Evolutionary conservation across 2,113 vertebrate species (phyloP).

Genomic region (Andinoacara biseriatus): DNA sequence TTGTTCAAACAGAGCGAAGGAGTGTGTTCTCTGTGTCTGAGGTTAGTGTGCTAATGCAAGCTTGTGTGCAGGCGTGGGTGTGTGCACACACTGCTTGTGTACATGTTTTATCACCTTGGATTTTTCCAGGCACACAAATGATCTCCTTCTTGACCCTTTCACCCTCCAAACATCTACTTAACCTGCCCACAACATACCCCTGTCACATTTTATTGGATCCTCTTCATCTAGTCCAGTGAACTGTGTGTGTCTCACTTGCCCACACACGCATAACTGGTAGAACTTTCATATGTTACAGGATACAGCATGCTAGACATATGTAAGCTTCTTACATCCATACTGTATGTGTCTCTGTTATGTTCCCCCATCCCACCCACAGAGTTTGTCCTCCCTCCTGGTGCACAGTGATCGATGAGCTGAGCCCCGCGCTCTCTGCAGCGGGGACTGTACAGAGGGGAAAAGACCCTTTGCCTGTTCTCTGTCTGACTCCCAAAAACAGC

Average conservation of each 20-base stretch:
- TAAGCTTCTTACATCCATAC: conserved; percentile 39
- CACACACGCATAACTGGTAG: not conserved
- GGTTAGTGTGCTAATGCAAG: conserved; percentile 38
- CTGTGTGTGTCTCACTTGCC: not conserved
- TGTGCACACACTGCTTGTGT: conserved; percentile 40
- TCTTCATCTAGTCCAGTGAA: conserved; percentile 23
- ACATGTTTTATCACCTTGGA: conserved; percentile 49
- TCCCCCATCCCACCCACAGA: conserved; percentile 70
- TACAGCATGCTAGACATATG: conserved; percentile 15
- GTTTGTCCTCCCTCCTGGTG: conserved; percentile 65
- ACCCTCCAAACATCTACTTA: conserved; percentile 46
- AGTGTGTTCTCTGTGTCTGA: conserved; percentile 38
- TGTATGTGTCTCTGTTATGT: conserved; percentile 45
- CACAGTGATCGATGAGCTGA: conserved; percentile 77
- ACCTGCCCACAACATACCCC: conserved; percentile 26
- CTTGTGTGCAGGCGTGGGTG: conserved; percentile 31
- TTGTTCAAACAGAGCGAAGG: conserved; percentile 53
- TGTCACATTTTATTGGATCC: conserved; percentile 54
- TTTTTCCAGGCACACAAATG: conserved; percentile 46
- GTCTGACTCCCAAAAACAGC: conserved; percentile 72
- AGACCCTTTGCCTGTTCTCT: conserved; percentile 61
- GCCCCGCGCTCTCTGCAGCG: conserved; percentile 44
- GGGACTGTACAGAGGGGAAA: conserved; percentile 51
- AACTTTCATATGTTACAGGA: conserved; percentile 29
- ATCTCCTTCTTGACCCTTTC: conserved; percentile 45